A percentile compares a stretch with the other conserved stretches of the same genome.
phyloP scores from a whole-genome alignment of 2,797 vertebrate genomes.

The Ceryle rudis region DNA sequence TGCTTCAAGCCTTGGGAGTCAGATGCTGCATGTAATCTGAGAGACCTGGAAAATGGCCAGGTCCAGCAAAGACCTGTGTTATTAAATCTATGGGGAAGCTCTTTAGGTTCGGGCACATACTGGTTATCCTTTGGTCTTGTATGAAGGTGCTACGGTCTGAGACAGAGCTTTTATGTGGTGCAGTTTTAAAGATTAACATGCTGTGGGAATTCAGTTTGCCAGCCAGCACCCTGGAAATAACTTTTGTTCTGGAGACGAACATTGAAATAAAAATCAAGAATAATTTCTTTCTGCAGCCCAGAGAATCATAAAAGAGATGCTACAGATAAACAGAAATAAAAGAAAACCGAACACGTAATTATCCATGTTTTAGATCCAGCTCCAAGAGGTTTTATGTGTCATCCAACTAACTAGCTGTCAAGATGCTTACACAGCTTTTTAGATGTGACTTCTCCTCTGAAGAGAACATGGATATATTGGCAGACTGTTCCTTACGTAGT shows the following conservation, averaged over 20 bases:
- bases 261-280: constrained; percentile 29
- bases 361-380: constrained; percentile 18
- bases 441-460: background rate
- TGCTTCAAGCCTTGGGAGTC: background rate
- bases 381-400: constrained; percentile 61
- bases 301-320: constrained; percentile 37
- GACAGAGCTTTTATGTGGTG: background rate
- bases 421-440: constrained; percentile 44
- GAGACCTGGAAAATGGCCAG: background rate
- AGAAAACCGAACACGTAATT: constrained; percentile 16
- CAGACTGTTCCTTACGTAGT: background rate
- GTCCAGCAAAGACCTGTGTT: background rate
- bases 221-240: background rate
- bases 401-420: constrained; percentile 35
- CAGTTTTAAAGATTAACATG: background rate
- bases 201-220: constrained; percentile 13
- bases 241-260: constrained; percentile 17
- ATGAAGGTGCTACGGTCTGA: background rate
- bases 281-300: background rate
- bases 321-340: constrained; percentile 42
- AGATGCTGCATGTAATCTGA: background rate
- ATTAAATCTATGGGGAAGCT: background rate
- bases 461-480: background rate
- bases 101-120: background rate
- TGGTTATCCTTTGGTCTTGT: background rate